A percentile compares a stretch with the other conserved stretches of the same genome.
phyloP scores from a whole-genome alignment of 2,797 vertebrate genomes.

The Limnodromus scolopaceus region DNA sequence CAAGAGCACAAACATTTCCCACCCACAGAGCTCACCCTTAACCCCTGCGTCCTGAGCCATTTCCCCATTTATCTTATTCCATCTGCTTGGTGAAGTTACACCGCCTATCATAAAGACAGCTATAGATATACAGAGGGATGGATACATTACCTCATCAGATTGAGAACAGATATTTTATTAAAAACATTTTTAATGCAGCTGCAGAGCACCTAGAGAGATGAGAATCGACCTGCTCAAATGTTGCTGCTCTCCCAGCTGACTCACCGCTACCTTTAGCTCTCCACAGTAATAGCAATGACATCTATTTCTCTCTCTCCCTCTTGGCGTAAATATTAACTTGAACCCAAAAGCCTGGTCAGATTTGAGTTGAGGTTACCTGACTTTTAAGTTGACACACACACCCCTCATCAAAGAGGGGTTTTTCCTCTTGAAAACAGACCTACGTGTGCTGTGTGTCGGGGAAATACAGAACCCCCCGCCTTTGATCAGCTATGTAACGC shows the following conservation, averaged over 20 bases:
- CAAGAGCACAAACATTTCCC: background rate
- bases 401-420: background rate
- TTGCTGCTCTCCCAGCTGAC: background rate
- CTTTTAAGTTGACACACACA: background rate
- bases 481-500: background rate
- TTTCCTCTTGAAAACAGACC: background rate
- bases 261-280: background rate
- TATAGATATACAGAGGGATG: background rate
- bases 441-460: accelerated
- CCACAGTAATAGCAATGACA: background rate
- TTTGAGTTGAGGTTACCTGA: background rate
- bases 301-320: background rate
- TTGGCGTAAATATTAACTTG: background rate
- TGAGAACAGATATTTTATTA: background rate
- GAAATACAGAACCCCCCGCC: background rate
- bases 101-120: background rate
- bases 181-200: background rate
- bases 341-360: background rate
- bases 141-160: background rate
- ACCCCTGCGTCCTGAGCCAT: background rate
- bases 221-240: background rate
- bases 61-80: background rate
- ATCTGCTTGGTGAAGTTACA: background rate
- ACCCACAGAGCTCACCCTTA: background rate
- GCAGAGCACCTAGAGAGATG: background rate